Conservation (phyloP, 2,888 invertebrate species). For the Drosophila pseudotakahashii region DNA sequence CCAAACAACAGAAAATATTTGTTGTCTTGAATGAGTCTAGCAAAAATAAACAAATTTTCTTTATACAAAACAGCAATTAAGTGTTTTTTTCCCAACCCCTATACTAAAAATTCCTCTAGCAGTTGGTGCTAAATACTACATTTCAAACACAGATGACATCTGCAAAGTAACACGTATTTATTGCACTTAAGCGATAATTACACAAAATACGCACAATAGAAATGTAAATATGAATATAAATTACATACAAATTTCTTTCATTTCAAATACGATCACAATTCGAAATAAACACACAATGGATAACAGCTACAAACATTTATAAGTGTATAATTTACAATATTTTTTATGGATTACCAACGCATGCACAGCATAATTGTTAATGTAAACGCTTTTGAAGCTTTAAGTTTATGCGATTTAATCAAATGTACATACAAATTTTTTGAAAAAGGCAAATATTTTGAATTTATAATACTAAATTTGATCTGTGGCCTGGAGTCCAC, state of each 20-base stretch:
- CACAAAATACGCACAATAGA: conserved; percentile 68
- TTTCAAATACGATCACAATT: conserved; percentile 71
- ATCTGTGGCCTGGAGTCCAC: conserved; percentile 56
- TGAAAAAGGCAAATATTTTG: conserved; percentile 72
- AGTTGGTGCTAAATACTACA: neutral
- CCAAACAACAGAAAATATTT: conserved; percentile 45
- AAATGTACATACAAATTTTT: conserved; percentile 71
- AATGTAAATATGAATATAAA: conserved; percentile 59
- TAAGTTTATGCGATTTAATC: conserved; percentile 70
- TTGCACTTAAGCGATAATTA: conserved; percentile 68
- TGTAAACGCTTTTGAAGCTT: conserved; percentile 73
- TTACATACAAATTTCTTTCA: conserved; percentile 52
- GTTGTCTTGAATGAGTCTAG: conserved; percentile 61
- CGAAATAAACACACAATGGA: conserved; percentile 59
- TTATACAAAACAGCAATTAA: conserved; percentile 61
- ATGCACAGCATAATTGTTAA: conserved; percentile 57
- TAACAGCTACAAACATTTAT: conserved; percentile 63
- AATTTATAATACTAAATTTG: conserved; percentile 67
- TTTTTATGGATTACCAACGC: conserved; percentile 43
- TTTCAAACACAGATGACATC: neutral
- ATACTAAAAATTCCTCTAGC: no score
- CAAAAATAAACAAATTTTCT: conserved; percentile 77
- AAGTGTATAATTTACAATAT: conserved; percentile 44
- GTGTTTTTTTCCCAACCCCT: neutral
- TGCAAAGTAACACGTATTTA: conserved; percentile 68